These are phyloP conservation scores for Babyrousa celebensis DNA, from an alignment of 2,797 vertebrate genomes.

Conservation along the genomic window DNA sequence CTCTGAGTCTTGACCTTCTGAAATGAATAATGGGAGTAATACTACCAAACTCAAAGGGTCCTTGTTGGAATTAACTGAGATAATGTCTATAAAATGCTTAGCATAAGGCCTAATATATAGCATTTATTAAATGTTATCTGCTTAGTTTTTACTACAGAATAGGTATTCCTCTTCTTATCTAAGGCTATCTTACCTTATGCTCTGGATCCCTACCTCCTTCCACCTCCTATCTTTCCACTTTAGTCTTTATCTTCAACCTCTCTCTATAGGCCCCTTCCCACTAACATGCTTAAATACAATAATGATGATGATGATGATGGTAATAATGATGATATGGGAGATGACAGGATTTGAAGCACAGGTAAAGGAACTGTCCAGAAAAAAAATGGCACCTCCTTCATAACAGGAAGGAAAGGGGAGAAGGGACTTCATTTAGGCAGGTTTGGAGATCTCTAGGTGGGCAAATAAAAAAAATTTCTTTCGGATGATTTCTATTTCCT, in stretches of 20 bases:
- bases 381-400: neutral
- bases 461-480: neutral
- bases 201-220: neutral
- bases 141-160: neutral
- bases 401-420: neutral
- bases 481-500: neutral
- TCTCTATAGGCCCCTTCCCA: neutral
- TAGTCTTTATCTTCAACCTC: neutral
- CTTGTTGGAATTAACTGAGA: neutral
- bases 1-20: neutral
- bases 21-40: neutral
- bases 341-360: neutral
- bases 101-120: neutral
- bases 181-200: neutral
- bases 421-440: neutral
- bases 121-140: neutral
- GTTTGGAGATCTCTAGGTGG: neutral
- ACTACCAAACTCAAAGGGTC: neutral
- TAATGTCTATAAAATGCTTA: slow-evolving; percentile 21
- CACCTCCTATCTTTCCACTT: neutral
- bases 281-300: neutral
- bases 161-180: neutral
- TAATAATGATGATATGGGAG: neutral
- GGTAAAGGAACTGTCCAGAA: neutral
- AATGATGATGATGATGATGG: neutral